Evolutionary conservation across 2,797 vertebrate genomes (phyloP).

Genomic region (Gastrophryne carolinensis): DNA sequence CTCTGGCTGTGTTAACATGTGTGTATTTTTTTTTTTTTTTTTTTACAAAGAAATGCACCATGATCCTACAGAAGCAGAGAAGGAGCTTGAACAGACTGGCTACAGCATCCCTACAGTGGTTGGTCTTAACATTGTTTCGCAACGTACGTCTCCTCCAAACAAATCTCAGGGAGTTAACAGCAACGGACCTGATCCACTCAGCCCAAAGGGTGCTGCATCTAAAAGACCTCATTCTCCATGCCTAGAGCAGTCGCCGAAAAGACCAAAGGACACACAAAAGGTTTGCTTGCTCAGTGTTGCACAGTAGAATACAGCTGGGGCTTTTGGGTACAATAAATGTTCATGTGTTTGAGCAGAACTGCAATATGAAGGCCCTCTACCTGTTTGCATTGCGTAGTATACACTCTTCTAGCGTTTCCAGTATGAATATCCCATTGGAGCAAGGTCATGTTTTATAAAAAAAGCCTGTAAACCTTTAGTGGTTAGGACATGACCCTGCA

Average conservation of each 20-base stretch:
- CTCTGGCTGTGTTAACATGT: not conserved
- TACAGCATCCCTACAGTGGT: constrained; percentile 76
- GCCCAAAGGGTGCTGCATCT: constrained; percentile 68
- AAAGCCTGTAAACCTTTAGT: too few relatives aligned
- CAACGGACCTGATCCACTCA: constrained; percentile 54
- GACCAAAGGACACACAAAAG: constrained; percentile 80
- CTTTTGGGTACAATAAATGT: too few relatives aligned
- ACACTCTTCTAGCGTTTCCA: too few relatives aligned
- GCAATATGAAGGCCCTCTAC: too few relatives aligned
- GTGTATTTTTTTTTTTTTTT: constrained; percentile 30
- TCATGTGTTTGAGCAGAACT: too few relatives aligned
- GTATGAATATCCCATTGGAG: too few relatives aligned
- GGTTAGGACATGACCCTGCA: too few relatives aligned
- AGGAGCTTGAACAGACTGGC: constrained; percentile 57
- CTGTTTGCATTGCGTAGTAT: too few relatives aligned
- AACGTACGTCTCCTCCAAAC: constrained; percentile 55
- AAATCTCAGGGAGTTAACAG: constrained; percentile 57
- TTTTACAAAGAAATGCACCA: constrained; percentile 69
- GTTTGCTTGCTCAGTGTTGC: constrained; percentile 68
- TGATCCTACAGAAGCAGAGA: constrained; percentile 59
- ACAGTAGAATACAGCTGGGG: too few relatives aligned
- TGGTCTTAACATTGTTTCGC: constrained; percentile 66
- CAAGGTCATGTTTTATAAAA: too few relatives aligned
- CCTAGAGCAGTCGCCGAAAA: constrained; percentile 76
- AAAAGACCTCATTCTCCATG: constrained; percentile 80